Evolutionary conservation across 92 coral and sea anemone species (phyloP).

Genomic region (Bergia sp.): DNA sequence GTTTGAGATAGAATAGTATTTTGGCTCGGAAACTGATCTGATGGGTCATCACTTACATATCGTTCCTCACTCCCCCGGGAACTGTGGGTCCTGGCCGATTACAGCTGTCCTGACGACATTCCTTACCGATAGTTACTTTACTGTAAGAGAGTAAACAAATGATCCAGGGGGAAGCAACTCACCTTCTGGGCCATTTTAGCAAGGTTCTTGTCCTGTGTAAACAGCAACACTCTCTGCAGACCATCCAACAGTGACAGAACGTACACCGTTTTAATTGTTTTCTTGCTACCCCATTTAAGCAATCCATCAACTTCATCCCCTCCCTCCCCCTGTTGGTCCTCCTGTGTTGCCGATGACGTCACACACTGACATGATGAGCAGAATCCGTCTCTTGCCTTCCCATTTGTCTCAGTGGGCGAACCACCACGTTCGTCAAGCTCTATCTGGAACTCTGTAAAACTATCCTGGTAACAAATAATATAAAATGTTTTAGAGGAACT

Average conservation of each 20-base stretch:
- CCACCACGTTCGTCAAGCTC: slow-evolving; percentile 55
- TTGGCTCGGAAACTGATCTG: too few species aligned
- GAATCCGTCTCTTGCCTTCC: slow-evolving; percentile 44
- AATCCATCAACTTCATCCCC: slow-evolving; percentile 73
- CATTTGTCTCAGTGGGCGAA: slow-evolving; percentile 62
- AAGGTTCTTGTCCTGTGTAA: slow-evolving; percentile 71
- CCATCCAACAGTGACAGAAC: slow-evolving; percentile 91
- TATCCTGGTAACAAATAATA: slow-evolving; percentile 64
- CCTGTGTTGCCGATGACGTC: slow-evolving; percentile 47
- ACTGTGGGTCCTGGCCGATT: too few species aligned
- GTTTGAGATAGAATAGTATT: too few species aligned
- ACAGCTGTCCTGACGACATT: too few species aligned
- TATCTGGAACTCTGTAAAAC: slow-evolving; percentile 60
- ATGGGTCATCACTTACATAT: too few species aligned
- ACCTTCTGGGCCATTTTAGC: slow-evolving; percentile 78
- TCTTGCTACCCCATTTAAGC: slow-evolving; percentile 30
- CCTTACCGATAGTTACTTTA: too few species aligned
- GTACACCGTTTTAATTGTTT: slow-evolving; percentile 71
- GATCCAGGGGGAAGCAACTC: not conserved
- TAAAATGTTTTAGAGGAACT: not conserved
- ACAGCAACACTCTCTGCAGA: slow-evolving; percentile 82
- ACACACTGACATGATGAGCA: slow-evolving; percentile 48
- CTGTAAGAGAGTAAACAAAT: not conserved
- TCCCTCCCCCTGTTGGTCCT: slow-evolving; percentile 42
- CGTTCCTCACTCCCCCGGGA: too few species aligned